Base-by-base conservation (phyloP, 2,797 vertebrate genomes). In the Takifugu ocellatus region DNA sequence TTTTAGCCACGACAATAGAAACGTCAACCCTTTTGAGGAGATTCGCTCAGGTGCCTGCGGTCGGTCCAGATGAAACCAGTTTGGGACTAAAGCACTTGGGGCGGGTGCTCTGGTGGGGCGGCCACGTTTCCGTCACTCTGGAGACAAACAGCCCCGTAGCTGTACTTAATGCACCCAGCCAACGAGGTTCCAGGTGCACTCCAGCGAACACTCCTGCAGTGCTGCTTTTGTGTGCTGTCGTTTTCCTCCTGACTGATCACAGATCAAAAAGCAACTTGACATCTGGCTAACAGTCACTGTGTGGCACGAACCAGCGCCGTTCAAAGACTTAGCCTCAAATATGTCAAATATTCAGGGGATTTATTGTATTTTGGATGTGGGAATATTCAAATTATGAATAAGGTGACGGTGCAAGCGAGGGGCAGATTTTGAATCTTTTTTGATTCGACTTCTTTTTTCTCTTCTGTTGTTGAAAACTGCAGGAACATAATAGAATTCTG, bases 131-230 rank as follows among this genome's bases (percentile, higher is more conserved):
- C 72, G 71, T 21, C 74, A 76, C 72, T 82, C 81, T 68, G 72
- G 75, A 84, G 77, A 81, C 77, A 84, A 84, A 86, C 81, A 82
- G 75, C 56, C 88, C 85, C 75, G 75, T 60, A 86, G 85, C 81
- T 88, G 82, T 85, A 89, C 82, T 88, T 86, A 88, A 88, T 85
- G 85, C 85, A 85, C 68, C 86, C 81, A 86, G 85, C 72, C 84
- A 82, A 78, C 80, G 85, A 72, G 66, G 72, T 89, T 86, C 79
- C 79, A 88, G 85, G 87, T 84, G 84, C 82, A 87, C 70, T 87
- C 79, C 55, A 67, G 75, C 71, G 87, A 86, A 84, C 64, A 59
- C 72, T 68, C 76, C 69, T 68, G 68, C 74, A 71, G 61, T 52
- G 61, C 72, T 71, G 68, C 66, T 66, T 51, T 70, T 52, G 71